Evolutionary conservation across 2,888 invertebrate genomes (phyloP).

Genomic region (Odontocerum albicorne): DNA sequence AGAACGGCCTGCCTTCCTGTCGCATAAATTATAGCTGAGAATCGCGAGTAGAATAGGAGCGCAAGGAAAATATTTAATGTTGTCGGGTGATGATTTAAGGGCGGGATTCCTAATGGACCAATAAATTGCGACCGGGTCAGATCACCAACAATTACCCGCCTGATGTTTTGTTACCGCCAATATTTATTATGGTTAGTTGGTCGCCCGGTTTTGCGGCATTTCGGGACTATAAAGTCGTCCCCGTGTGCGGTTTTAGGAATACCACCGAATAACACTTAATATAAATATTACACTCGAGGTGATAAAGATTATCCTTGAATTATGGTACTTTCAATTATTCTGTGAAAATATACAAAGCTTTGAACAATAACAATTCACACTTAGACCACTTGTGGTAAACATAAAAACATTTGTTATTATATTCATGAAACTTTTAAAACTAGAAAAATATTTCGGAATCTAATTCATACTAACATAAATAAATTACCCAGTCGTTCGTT

Average conservation of each 20-base stretch:
- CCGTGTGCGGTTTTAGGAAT: not conserved
- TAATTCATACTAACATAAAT: too few species aligned
- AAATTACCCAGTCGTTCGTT: too few species aligned
- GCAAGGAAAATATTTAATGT: constrained; percentile 46
- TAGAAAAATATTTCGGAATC: too few species aligned
- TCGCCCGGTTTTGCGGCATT: constrained; percentile 23
- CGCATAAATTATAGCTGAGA: constrained; percentile 30
- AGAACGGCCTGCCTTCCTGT: constrained; percentile 6
- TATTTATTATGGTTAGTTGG: constrained; percentile 27
- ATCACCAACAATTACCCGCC: constrained; percentile 35
- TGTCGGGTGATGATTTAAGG: constrained; percentile 60
- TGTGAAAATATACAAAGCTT: too few species aligned
- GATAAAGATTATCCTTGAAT: too few species aligned
- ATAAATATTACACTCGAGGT: not conserved
- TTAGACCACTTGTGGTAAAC: too few species aligned
- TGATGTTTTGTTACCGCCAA: constrained; percentile 34
- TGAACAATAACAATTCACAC: too few species aligned
- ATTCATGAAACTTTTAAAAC: too few species aligned
- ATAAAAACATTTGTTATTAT: too few species aligned
- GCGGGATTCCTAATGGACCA: constrained; percentile 56
- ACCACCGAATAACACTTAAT: not conserved
- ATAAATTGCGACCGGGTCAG: constrained; percentile 47
- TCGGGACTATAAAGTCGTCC: constrained; percentile 10
- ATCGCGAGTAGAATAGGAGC: constrained; percentile 36
- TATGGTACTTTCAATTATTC: too few species aligned